Conservation (phyloP, 2,113 vertebrate genomes). For the Nesoenas mayeri region DNA sequence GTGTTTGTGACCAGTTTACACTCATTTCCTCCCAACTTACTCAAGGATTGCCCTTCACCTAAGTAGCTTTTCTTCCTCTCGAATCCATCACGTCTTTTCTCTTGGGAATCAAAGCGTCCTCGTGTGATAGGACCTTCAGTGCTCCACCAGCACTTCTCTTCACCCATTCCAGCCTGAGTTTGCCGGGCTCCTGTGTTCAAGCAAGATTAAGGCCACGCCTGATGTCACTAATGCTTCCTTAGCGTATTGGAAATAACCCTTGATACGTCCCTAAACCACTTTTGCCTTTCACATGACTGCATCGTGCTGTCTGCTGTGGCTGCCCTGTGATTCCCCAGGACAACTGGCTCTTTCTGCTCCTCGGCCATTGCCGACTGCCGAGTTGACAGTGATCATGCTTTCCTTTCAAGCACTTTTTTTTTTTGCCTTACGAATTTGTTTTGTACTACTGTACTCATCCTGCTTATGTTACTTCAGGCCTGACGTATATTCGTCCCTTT, state of each 20-base stretch:
- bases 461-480: neutral
- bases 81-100: neutral
- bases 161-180: neutral
- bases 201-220: neutral
- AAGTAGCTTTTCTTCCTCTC: neutral
- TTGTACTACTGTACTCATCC: neutral
- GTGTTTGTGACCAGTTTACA: neutral
- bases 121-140: neutral
- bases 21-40: neutral
- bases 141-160: neutral
- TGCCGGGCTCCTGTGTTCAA: neutral
- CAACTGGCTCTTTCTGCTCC: neutral
- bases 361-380: neutral
- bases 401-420: neutral
- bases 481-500: neutral
- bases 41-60: neutral
- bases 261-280: neutral
- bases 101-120: neutral
- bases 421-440: neutral
- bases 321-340: neutral
- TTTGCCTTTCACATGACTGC: neutral
- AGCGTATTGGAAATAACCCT: neutral
- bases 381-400: neutral
- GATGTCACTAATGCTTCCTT: neutral
- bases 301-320: fast-evolving